These are phyloP conservation scores for Chaitophorus viminalis DNA, from an alignment of 2,888 invertebrate species.

Conservation along the genomic window DNA sequence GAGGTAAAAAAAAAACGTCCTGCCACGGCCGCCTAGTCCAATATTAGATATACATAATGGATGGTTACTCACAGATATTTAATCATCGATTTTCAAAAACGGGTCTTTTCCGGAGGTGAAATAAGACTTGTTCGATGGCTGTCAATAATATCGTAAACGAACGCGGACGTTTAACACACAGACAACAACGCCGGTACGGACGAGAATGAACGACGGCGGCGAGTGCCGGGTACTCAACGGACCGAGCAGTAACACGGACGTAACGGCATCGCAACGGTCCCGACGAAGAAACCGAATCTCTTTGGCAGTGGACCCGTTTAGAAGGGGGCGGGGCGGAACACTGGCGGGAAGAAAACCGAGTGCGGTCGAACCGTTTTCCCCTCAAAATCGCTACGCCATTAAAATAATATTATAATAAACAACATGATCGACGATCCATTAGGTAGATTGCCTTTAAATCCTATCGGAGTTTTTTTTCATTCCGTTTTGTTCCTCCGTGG, in stretches of 20 bases:
- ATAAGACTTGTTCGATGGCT: not conserved
- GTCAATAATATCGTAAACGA: no score
- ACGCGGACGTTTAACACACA: not conserved
- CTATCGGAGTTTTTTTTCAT: not conserved
- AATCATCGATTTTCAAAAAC: no score
- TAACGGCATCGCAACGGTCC: not conserved
- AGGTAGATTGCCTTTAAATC: constrained; percentile 47
- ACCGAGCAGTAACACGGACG: not conserved
- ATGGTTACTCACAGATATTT: no score
- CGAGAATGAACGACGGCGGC: not conserved
- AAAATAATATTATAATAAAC: constrained; percentile 1
- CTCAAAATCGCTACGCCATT: not conserved
- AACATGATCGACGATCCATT: not conserved
- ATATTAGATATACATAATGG: no score
- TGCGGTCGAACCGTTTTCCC: not conserved
- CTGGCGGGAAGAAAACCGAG: not conserved
- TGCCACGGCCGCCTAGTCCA: no score
- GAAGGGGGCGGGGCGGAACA: not conserved
- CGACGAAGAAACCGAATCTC: not conserved
- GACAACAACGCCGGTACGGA: not conserved
- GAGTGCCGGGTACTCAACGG: not conserved
- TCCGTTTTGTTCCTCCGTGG: not conserved
- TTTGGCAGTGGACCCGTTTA: constrained; percentile 2
- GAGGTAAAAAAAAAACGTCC: not conserved
- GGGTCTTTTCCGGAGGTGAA: not conserved